Conservation (phyloP, 1,140 invertebrate species). For the Vanessa tameamea region DNA sequence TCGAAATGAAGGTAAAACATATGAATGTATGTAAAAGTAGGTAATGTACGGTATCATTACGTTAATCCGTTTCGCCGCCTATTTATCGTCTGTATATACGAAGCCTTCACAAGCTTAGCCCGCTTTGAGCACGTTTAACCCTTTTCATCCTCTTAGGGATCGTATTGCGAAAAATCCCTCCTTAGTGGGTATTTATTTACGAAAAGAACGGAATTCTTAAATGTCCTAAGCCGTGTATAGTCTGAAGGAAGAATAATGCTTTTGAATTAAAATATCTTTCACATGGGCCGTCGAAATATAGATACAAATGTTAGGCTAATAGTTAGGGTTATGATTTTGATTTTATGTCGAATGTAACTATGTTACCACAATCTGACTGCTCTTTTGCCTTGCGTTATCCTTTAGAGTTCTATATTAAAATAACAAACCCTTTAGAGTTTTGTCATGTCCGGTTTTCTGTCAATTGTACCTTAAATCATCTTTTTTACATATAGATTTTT, state of each 20-base stretch:
- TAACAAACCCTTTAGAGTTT: no score
- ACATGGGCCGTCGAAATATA: no score
- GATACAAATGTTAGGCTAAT: no score
- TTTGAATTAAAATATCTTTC: neutral
- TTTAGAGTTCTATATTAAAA: no score
- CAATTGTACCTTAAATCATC: no score
- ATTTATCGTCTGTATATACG: slow-evolving; percentile 34
- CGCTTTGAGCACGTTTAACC: slow-evolving; percentile 41
- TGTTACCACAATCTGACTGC: no score
- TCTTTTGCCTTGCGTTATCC: no score
- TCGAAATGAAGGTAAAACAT: neutral
- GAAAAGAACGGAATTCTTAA: slow-evolving; percentile 32
- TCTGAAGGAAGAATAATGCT: neutral
- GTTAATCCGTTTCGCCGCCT: slow-evolving; percentile 30
- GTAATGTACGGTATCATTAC: neutral
- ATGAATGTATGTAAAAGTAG: slow-evolving; percentile 11
- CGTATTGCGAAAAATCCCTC: slow-evolving; percentile 37
- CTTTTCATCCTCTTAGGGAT: slow-evolving; percentile 40
- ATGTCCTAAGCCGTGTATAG: slow-evolving; percentile 6
- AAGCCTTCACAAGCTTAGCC: slow-evolving; percentile 38
- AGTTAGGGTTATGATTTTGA: no score
- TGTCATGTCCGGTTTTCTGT: no score
- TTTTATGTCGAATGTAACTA: no score
- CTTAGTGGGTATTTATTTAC: slow-evolving; percentile 38
- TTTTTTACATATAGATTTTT: no score